phyloP scores from a whole-genome alignment of 2,888 invertebrate species.

The Drosophila vallismaia region DNA sequence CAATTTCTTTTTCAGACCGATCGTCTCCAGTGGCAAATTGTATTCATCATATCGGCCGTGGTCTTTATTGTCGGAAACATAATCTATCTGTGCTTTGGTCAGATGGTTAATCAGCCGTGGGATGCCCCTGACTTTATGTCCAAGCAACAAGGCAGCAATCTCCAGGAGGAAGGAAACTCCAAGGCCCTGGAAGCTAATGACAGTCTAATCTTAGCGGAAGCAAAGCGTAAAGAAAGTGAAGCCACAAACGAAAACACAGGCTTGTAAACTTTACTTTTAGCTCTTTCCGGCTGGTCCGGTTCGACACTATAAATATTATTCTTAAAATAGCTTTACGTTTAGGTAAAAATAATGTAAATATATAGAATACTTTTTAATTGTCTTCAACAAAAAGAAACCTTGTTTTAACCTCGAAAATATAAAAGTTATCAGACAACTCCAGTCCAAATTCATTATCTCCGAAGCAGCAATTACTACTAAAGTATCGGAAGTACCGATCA shows the following conservation, averaged over 20 bases:
- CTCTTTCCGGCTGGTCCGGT: conserved; percentile 26
- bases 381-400: neutral
- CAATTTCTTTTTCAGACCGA: conserved; percentile 66
- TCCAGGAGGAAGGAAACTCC: conserved; percentile 42
- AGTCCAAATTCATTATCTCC: conserved; percentile 9
- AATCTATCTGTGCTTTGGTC: conserved; percentile 85
- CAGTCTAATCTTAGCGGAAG: neutral
- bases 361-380: neutral
- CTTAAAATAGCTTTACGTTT: neutral
- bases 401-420: conserved; percentile 1
- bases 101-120: conserved; percentile 86
- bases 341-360: neutral
- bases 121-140: conserved; percentile 80
- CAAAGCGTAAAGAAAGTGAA: conserved; percentile 18
- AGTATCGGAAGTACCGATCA: conserved; percentile 21
- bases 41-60: conserved; percentile 85
- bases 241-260: neutral
- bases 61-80: conserved; percentile 85
- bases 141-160: neutral
- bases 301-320: neutral
- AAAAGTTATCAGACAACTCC: neutral
- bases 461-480: conserved; percentile 13
- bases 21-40: conserved; percentile 85
- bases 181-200: conserved; percentile 34
- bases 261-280: neutral